Base-by-base conservation (phyloP, 1,140 invertebrate genomes). In the Trypoxylus dichotomus region DNA sequence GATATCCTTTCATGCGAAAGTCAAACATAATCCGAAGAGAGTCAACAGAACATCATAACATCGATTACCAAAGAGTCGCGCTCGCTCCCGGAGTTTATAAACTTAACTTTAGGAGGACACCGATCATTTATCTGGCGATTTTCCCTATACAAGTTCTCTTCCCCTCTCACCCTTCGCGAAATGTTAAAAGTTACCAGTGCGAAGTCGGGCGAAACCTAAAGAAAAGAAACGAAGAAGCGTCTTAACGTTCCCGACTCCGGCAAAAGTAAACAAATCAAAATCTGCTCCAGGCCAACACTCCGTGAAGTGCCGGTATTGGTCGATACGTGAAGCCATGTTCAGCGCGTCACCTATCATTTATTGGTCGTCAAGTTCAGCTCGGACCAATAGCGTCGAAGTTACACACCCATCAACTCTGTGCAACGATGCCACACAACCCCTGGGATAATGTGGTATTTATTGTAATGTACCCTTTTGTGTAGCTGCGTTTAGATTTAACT, bases 181-280 rank as follows among this genome's bases (percentile, higher is more conserved):
- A 37, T 37, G 32, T 8, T 37, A 37, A 37, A 37, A 37, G 32
- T 37, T 37, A 37, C 32, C 32, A 8, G 32, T 37, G 32, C 32
- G 32, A 37, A 37, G 32, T 37, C 32, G 32, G 32, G 32, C 32
- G 32, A 37, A 37, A 8, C 32, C 32, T 37, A 37, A 37, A 37
- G 32, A 37, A 58, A 19, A 58, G 47, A 21, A 63, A 11, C 60
- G 19, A 21, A 58, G n/a, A n/a, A n/a, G n/a, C n/a, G n/a, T 21
- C 54, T 58, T 58, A 6, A 21, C 54, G 6, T 58, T 58, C 54
- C 54, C 5, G 21, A 63, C 60, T 63, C 60, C 60, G 60, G 60
- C 60, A 11, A 63, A 63, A 63, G 60, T 63, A 63, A 63, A 63
- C 60, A 63, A 63, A 63, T 63, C 60, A 63, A 63, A 63, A 63